These are phyloP conservation scores for Megaptera novaeangliae DNA, from an alignment of 2,113 vertebrate species.

Conservation along the genomic window DNA sequence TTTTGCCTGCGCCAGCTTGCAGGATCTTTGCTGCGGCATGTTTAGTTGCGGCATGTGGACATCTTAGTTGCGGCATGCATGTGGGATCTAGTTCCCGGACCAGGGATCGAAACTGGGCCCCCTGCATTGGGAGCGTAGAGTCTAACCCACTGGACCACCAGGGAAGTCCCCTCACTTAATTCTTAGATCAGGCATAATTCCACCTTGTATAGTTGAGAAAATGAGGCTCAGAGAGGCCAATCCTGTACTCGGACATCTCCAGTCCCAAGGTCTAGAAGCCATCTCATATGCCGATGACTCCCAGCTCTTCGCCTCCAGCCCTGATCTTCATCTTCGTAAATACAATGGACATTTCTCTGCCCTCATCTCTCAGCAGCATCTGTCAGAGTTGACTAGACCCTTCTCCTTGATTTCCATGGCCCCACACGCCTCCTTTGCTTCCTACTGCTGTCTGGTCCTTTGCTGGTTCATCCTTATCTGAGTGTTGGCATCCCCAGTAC, in stretches of 20 bases:
- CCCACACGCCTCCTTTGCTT: background rate
- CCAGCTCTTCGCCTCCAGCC: background rate
- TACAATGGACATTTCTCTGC: background rate
- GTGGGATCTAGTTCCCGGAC: too few species aligned
- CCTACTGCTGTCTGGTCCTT: background rate
- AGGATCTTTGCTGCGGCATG: too few species aligned
- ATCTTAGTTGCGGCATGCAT: too few species aligned
- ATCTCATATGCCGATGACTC: background rate
- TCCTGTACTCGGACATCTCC: background rate
- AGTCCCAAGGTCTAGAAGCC: background rate
- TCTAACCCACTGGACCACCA: too few species aligned
- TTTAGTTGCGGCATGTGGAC: too few species aligned
- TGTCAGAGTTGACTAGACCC: background rate
- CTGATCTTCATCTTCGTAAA: background rate
- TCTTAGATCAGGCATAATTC: background rate
- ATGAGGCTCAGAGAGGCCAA: background rate
- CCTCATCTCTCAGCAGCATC: background rate
- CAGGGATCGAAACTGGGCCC: too few species aligned
- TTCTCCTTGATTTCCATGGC: background rate
- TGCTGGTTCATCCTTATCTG: background rate
- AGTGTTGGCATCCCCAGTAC: too few species aligned
- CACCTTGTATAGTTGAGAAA: background rate
- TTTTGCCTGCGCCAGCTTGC: too few species aligned
- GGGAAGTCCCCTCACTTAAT: background rate
- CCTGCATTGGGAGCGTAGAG: too few species aligned